These are phyloP conservation scores for Cotesia vestalis DNA, from an alignment of 1,140 invertebrate genomes.

Conservation along the genomic window DNA sequence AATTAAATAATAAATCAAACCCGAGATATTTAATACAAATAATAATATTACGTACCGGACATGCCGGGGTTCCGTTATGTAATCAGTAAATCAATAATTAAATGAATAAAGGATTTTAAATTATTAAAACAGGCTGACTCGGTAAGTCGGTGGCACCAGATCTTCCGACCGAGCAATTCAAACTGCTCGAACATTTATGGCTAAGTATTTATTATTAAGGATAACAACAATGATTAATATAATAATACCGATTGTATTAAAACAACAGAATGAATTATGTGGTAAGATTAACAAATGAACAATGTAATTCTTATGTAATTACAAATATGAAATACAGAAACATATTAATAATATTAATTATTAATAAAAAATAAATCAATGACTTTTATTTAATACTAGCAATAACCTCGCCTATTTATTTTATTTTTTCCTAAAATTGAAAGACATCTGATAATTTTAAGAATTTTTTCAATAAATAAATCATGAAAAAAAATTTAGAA, in stretches of 20 bases:
- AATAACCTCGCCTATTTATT: too few species aligned
- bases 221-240: not conserved
- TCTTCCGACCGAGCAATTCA: conserved; percentile 37
- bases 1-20: not conserved
- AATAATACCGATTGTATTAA: conserved; percentile 41
- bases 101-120: conserved; percentile 15
- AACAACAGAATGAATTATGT: conserved; percentile 38
- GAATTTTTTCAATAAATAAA: too few species aligned
- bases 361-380: conserved; percentile 41
- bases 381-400: too few species aligned
- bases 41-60: not conserved
- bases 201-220: conserved; percentile 37
- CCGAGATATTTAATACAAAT: conserved; percentile 22
- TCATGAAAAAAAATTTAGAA: too few species aligned
- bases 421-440: too few species aligned
- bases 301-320: conserved; percentile 54
- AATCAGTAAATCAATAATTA: conserved; percentile 8
- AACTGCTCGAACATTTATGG: conserved; percentile 34
- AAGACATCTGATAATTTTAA: too few species aligned
- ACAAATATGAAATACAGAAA: conserved; percentile 54
- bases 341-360: conserved; percentile 50
- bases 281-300: conserved; percentile 42
- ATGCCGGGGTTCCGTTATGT: conserved; percentile 18
- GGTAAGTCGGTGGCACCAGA: conserved; percentile 19
- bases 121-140: conserved; percentile 19